Conservation (phyloP, 2,113 vertebrate genomes). For the Eubucco bourcierii region DNA sequence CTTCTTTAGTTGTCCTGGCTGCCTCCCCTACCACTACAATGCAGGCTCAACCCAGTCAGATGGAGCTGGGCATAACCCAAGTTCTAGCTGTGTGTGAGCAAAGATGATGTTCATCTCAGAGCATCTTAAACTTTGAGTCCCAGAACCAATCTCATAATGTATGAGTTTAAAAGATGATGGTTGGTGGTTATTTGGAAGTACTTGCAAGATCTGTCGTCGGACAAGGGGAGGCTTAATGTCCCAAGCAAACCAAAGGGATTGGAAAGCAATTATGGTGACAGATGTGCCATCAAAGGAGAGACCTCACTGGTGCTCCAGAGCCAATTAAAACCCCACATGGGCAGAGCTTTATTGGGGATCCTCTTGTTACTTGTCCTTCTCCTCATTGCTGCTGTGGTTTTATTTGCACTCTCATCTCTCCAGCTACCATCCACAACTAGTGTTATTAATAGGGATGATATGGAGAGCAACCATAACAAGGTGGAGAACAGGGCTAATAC, state of each 20-base stretch:
- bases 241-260: not conserved
- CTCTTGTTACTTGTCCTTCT: not conserved
- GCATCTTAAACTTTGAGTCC: not conserved
- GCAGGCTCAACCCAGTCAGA: not conserved
- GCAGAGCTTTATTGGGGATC: not conserved
- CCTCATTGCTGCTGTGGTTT: not conserved
- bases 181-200: constrained; percentile 12
- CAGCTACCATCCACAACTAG: fast-evolving
- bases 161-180: not conserved
- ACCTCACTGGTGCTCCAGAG: not conserved
- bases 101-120: not conserved
- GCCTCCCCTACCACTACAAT: not conserved
- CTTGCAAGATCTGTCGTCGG: not conserved
- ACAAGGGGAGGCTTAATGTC: not conserved
- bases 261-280: not conserved
- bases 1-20: not conserved
- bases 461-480: not conserved
- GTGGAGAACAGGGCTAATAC: not conserved
- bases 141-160: not conserved
- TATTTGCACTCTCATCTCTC: not conserved
- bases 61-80: not conserved
- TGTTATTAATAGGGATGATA: not conserved
- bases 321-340: not conserved
- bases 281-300: not conserved
- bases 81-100: not conserved